These are phyloP conservation scores for Zenarchopterus dispar DNA, from an alignment of 2,797 vertebrate genomes.

Conservation along the genomic window DNA sequence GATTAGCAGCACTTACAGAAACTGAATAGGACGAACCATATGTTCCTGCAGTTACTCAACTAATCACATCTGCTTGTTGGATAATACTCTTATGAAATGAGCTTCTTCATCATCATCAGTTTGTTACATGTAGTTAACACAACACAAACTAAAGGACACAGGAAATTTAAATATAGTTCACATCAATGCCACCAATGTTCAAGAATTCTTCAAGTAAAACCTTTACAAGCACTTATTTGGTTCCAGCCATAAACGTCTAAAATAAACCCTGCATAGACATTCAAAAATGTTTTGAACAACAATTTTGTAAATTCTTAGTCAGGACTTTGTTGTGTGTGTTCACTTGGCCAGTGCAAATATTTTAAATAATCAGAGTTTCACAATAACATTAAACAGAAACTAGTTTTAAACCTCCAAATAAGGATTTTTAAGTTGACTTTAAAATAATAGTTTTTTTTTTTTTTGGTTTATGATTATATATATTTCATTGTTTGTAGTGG, in stretches of 20 bases:
- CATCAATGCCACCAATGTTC: neutral
- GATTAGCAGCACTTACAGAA: constrained; percentile 65
- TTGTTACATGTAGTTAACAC: constrained; percentile 25
- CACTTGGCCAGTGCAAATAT: neutral
- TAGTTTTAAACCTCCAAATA: too few species aligned
- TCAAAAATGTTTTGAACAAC: neutral
- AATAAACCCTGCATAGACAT: neutral
- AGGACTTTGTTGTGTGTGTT: neutral
- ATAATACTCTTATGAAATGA: constrained; percentile 59
- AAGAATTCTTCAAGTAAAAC: neutral
- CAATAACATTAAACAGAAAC: too few species aligned
- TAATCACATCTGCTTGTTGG: constrained; percentile 62
- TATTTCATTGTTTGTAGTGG: too few species aligned
- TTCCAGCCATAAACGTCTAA: neutral
- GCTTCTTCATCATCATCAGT: constrained; percentile 13
- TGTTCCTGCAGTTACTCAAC: constrained; percentile 60
- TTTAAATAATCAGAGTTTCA: too few species aligned
- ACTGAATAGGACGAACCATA: constrained; percentile 55
- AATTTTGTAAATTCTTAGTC: neutral
- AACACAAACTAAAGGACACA: neutral
- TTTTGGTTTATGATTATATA: too few species aligned
- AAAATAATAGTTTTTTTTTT: too few species aligned
- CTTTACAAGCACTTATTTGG: neutral
- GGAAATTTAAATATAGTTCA: neutral
- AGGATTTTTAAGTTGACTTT: too few species aligned